phyloP scores from a whole-genome alignment of 2,797 vertebrate genomes.

The Rallus crepitans region DNA sequence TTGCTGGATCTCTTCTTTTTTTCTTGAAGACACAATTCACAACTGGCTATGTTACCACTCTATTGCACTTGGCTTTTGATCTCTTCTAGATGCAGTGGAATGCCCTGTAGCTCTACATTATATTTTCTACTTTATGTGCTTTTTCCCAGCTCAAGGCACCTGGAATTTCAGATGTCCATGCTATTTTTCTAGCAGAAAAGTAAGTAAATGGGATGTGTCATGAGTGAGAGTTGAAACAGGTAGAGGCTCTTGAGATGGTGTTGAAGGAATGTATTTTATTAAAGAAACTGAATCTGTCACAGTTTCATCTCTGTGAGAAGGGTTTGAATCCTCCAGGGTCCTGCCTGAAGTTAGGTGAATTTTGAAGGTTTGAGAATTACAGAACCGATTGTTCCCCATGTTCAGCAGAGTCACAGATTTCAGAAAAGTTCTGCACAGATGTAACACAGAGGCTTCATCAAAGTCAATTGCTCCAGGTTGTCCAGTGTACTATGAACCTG shows the following conservation, averaged over 20 bases:
- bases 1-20: background rate
- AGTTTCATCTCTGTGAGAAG: background rate
- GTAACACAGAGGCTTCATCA: background rate
- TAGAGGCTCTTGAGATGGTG: background rate
- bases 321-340: background rate
- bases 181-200: background rate
- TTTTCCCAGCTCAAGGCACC: background rate
- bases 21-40: background rate
- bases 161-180: background rate
- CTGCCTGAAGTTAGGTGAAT: background rate
- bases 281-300: background rate
- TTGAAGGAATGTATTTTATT: background rate
- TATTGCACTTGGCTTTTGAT: background rate
- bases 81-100: background rate
- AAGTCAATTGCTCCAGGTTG: background rate
- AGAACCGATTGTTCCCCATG: background rate
- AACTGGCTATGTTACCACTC: background rate
- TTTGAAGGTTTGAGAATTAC: background rate
- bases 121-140: background rate
- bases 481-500: too few relatives aligned
- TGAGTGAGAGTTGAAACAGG: background rate
- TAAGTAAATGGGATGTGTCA: background rate
- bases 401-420: background rate
- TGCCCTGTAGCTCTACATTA: background rate
- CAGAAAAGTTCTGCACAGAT: background rate